phyloP scores from a whole-genome alignment of 2,113 vertebrate species.

The Prunella fulvescens region DNA sequence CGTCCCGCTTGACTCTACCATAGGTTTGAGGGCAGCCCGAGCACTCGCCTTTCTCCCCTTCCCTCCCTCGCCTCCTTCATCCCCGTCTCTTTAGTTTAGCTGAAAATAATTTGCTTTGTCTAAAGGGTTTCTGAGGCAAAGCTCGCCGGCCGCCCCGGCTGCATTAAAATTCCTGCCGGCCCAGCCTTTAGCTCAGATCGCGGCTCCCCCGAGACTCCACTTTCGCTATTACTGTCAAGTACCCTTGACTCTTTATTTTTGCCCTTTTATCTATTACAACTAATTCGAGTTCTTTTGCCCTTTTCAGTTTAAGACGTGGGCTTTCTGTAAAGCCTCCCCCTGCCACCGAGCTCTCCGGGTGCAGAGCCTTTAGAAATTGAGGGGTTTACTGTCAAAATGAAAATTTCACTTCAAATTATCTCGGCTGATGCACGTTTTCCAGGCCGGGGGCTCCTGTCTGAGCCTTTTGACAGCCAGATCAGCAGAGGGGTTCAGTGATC shows the following conservation, averaged over 20 bases:
- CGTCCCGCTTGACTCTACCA: neutral
- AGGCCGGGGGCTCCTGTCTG: constrained; percentile 85
- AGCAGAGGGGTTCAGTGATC: constrained; percentile 86
- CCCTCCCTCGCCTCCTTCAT: neutral
- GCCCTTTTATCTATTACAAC: constrained; percentile 99
- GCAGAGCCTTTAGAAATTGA: constrained; percentile 85
- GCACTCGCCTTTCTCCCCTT: neutral
- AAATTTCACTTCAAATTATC: constrained; percentile 96
- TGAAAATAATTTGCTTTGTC: constrained; percentile 78
- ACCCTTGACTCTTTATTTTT: constrained; percentile 97
- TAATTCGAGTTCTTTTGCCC: constrained; percentile 98
- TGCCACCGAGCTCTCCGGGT: constrained; percentile 75
- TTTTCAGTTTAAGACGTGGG: constrained; percentile 95
- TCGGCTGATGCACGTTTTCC: constrained; percentile 87
- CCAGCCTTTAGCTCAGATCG: constrained; percentile 71
- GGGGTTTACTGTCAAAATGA: constrained; percentile 94
- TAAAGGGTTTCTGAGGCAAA: constrained; percentile 65
- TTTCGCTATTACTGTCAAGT: constrained; percentile 99
- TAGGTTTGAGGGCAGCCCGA: neutral
- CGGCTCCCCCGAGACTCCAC: constrained; percentile 88
- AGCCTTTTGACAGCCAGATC: constrained; percentile 92
- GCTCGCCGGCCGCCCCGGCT: constrained; percentile 71
- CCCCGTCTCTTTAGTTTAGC: constrained; percentile 6
- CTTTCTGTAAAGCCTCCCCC: constrained; percentile 83
- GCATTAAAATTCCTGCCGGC: constrained; percentile 93